A percentile compares a stretch with the other conserved stretches of the same genome.
These are phyloP conservation scores for Recurvirostra avosetta DNA, from an alignment of 2,113 vertebrate species.

Conservation along the genomic window DNA sequence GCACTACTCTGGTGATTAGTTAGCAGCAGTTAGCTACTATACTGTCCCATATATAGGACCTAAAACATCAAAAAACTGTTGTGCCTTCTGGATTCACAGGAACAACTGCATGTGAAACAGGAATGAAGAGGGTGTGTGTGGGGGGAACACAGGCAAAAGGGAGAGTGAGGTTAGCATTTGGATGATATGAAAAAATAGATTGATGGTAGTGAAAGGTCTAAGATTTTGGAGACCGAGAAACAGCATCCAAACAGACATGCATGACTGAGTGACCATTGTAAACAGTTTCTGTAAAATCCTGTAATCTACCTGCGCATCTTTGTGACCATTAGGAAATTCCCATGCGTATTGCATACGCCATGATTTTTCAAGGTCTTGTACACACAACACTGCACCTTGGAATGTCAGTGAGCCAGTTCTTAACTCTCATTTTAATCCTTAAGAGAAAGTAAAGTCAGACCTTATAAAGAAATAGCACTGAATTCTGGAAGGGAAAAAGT, in stretches of 20 bases:
- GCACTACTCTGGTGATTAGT: neutral
- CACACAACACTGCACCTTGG: neutral
- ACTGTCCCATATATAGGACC: neutral
- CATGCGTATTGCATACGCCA: fast-evolving
- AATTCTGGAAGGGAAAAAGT: neutral
- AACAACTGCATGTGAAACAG: neutral
- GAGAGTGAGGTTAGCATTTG: neutral
- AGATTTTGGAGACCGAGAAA: neutral
- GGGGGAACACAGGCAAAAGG: neutral
- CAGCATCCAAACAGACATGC: neutral
- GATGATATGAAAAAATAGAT: neutral
- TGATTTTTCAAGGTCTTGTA: neutral
- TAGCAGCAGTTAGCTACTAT: neutral
- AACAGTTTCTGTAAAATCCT: neutral
- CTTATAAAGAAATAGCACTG: neutral
- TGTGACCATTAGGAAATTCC: neutral
- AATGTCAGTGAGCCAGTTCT: neutral
- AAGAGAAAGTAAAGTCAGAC: neutral
- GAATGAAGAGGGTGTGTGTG: neutral
- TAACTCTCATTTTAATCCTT: neutral
- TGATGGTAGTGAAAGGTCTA: neutral
- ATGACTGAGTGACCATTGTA: neutral
- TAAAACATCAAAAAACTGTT: neutral
- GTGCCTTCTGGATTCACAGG: neutral
- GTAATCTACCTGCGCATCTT: neutral